Evolutionary conservation across 1,140 invertebrate genomes (phyloP).

Genomic region (Pentalonia nigronervosa): DNA sequence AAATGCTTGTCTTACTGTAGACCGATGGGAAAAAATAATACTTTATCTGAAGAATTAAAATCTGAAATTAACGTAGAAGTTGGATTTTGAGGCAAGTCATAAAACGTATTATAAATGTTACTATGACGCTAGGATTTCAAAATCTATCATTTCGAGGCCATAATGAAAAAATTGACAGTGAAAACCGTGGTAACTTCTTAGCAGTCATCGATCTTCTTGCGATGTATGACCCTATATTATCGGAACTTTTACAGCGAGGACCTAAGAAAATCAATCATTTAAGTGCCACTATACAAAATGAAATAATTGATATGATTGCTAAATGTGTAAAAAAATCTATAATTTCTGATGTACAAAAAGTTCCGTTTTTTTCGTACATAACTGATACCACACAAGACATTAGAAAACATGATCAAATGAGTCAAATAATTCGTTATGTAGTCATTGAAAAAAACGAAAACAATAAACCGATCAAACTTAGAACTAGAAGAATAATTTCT

Average conservation of each 20-base stretch:
- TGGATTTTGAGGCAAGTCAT: conserved; percentile 17
- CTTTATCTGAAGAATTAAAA: conserved; percentile 10
- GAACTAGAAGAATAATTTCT: conserved; percentile 69
- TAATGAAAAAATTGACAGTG: not conserved
- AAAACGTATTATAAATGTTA: conserved; percentile 22
- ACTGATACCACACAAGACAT: conserved; percentile 54
- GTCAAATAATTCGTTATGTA: conserved; percentile 20
- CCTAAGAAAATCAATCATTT: too few relatives aligned
- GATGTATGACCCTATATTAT: too few relatives aligned
- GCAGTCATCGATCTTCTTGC: too few relatives aligned
- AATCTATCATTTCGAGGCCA: conserved; percentile 20
- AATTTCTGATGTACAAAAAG: too few relatives aligned
- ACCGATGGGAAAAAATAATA: not conserved
- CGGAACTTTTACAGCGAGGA: too few relatives aligned
- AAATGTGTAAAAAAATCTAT: too few relatives aligned
- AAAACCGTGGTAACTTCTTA: conserved; percentile 38
- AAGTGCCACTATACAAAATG: too few relatives aligned
- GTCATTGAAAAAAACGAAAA: conserved; percentile 36
- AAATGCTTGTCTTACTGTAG: not conserved
- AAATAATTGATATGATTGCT: too few relatives aligned
- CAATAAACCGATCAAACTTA: conserved; percentile 62
- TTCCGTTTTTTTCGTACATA: too few relatives aligned
- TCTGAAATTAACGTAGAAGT: not conserved
- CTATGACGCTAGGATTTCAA: not conserved
- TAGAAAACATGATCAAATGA: conserved; percentile 48